phyloP scores from a whole-genome alignment of 2,888 invertebrate genomes.

The Atrina japonica region DNA sequence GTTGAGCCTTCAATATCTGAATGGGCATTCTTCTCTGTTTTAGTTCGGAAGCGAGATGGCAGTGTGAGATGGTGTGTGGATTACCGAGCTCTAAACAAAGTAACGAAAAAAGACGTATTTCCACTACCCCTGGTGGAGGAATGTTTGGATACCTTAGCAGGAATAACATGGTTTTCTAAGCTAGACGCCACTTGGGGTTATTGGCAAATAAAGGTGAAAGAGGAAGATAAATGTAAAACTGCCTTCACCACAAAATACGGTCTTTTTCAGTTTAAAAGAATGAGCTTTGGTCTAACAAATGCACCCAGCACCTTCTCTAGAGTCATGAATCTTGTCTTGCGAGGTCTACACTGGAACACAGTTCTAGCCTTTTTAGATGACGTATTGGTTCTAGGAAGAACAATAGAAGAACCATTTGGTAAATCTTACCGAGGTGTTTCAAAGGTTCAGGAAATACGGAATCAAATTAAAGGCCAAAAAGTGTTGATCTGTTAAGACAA shows the following conservation, averaged over 20 bases:
- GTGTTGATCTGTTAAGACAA: slow-evolving; percentile 44
- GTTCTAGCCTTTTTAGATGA: slow-evolving; percentile 52
- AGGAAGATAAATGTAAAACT: slow-evolving; percentile 42
- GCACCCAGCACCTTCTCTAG: slow-evolving; percentile 40
- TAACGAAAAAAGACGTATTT: slow-evolving; percentile 43
- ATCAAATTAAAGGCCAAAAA: slow-evolving; percentile 51
- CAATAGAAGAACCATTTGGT: slow-evolving; percentile 39
- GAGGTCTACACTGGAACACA: slow-evolving; percentile 43
- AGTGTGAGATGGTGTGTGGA: slow-evolving; percentile 47
- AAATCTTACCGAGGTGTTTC: slow-evolving; percentile 38
- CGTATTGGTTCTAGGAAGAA: slow-evolving; percentile 41
- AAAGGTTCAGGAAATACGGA: slow-evolving; percentile 39
- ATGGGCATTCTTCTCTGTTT: slow-evolving; percentile 40
- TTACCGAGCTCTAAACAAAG: slow-evolving; percentile 43
- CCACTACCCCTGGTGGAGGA: slow-evolving; percentile 41
- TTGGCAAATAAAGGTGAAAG: slow-evolving; percentile 1
- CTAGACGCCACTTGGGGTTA: background rate
- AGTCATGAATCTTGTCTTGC: slow-evolving; percentile 44
- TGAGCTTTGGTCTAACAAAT: slow-evolving; percentile 49
- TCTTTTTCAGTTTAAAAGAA: slow-evolving; percentile 35
- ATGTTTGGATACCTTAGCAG: slow-evolving; percentile 39
- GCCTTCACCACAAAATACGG: slow-evolving; percentile 56
- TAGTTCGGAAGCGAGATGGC: slow-evolving; percentile 43
- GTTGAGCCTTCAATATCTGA: slow-evolving; percentile 40
- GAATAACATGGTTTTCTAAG: slow-evolving; percentile 34